Conservation (phyloP, 2,797 vertebrate genomes). For the Spheniscus humboldti region DNA sequence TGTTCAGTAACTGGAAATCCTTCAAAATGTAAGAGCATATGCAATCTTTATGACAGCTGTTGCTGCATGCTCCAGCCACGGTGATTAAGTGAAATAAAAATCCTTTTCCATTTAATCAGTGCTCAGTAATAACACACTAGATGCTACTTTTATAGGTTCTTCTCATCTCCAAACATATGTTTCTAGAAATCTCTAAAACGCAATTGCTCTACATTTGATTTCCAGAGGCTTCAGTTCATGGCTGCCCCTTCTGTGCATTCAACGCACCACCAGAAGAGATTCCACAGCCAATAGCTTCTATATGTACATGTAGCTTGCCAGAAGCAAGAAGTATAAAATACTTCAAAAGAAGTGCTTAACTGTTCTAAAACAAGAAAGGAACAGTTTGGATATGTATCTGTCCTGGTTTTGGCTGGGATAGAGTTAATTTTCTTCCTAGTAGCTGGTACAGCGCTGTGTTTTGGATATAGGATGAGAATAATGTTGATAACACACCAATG, state of each 20-base stretch:
- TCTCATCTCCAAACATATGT: not conserved
- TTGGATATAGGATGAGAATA: no score
- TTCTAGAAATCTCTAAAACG: not conserved
- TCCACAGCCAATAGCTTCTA: not conserved
- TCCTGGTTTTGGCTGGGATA: no score
- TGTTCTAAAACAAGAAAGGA: not conserved
- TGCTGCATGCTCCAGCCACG: not conserved
- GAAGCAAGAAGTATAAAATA: not conserved
- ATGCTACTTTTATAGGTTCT: not conserved
- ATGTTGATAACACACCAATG: no score
- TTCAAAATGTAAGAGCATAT: not conserved
- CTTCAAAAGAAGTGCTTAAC: not conserved
- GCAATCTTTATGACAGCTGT: not conserved
- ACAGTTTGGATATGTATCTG: not conserved
- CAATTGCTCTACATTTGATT: not conserved
- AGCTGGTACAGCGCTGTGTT: no score
- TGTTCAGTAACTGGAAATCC: not conserved
- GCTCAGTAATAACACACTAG: not conserved
- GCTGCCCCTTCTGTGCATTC: not conserved
- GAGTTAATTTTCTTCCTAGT: no score
- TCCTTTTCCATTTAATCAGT: not conserved
- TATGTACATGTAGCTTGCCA: not conserved
- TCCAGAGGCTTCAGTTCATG: not conserved
- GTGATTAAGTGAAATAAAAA: constrained; percentile 10
- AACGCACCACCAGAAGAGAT: not conserved